Evolutionary conservation across 2,797 vertebrate genomes (phyloP), one percentile per base, ranked within the genome.

Genomic region (Sylvilagus floridanus): DNA sequence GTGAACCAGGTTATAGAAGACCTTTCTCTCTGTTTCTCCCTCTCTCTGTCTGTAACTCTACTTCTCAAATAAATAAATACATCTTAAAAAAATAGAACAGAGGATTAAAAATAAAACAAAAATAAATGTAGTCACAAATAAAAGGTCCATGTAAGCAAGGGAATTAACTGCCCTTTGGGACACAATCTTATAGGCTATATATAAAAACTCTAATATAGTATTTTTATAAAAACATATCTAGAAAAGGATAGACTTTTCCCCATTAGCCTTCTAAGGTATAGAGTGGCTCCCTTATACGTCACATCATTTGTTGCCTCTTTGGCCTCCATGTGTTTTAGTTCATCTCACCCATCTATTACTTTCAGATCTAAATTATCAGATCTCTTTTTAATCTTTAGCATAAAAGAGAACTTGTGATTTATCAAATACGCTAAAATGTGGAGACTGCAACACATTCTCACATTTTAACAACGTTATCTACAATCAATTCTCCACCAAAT

Each of bases 121-220:
- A 69, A 26, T 37, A n/a, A 82, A 77, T 6, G 21, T 5, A 82
- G 54, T 26, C 73, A 88, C 32, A 84, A 69, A 73, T 68, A 75
- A 69, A 77, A 88, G 37, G 35, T 32, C 42, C n/a, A 35, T 7
- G n/a, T 66, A 71, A 81, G 32, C 47, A 72, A 93, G 73, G 42
- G 30, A 65, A 78, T 63, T 63, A 79, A 65, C 22, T 87, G 5
- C 79, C 57, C 81, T 96, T 92, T 28, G 84, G 63, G 63, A 93
- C 50, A 81, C 2, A 32, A 85, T 66, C 35, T 84, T 84, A 71
- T 66, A 72, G 75, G 30, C 4, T 65, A 82, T 86, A 63, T 79
- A 90, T 19, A 93, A 84, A 86, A 82, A 60, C 2, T 7, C 17
- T n/a, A 96, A 24, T 13, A 47, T 13, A 47, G 82, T 69, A 83